Evolutionary conservation across 2,888 invertebrate species (phyloP).

Genomic region (Endotricha flammealis): DNA sequence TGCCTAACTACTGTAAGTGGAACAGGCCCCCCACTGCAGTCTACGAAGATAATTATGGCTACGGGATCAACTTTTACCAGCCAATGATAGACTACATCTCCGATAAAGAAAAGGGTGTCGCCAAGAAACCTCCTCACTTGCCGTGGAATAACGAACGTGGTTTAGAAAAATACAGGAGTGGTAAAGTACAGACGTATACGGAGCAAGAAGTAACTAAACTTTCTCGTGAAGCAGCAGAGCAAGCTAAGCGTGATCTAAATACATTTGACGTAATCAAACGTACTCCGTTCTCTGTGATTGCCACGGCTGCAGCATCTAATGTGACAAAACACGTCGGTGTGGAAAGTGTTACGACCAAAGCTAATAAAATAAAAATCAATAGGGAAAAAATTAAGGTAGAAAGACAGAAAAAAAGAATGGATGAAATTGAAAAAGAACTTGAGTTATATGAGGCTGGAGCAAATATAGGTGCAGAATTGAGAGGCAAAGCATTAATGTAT

Average conservation of each 20-base stretch:
- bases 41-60: conserved; percentile 90
- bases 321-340: conserved; percentile 81
- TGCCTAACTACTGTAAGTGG: conserved; percentile 68
- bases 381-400: conserved; percentile 53
- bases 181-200: conserved; percentile 82
- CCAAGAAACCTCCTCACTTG: conserved; percentile 80
- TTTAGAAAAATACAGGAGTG: conserved; percentile 81
- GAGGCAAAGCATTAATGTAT: conserved; percentile 76
- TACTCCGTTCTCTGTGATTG: conserved; percentile 79
- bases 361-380: conserved; percentile 67
- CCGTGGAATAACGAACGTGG: conserved; percentile 86
- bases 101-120: conserved; percentile 77
- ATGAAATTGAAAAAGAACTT: conserved; percentile 58
- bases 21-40: conserved; percentile 80
- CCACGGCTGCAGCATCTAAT: conserved; percentile 80
- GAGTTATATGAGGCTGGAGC: conserved; percentile 60
- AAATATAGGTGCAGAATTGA: conserved; percentile 70
- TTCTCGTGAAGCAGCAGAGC: conserved; percentile 82
- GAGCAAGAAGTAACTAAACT: conserved; percentile 82
- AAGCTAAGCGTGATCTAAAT: conserved; percentile 82
- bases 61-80: conserved; percentile 90
- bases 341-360: conserved; percentile 68
- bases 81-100: conserved; percentile 92
- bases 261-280: conserved; percentile 79
- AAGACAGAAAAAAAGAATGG: conserved; percentile 66